Evolutionary conservation across 2,113 vertebrate genomes (phyloP), one percentile per base, ranked within the genome.

Genomic region (Petrocephalus zakoni): DNA sequence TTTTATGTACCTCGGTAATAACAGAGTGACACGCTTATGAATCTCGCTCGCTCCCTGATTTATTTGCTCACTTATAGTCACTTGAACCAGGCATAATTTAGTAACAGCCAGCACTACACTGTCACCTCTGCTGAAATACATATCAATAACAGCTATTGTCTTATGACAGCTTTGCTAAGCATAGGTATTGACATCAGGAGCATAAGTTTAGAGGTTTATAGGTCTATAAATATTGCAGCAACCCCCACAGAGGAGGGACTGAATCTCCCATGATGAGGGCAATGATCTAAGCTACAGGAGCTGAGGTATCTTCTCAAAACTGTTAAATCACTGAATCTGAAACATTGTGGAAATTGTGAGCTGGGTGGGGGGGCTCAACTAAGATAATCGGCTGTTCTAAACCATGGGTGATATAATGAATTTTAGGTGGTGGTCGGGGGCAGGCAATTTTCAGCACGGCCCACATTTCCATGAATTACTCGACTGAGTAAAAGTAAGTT

Each of bases 191-290:
- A 83, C 47, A 9, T 47, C 81, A 42, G 72, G 37, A 78, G 25
- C 72, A 53, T 64, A 49, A 19, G 37, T 83, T 83, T 49, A 46
- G 1, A 42, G 42, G 37, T 83, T 83, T 49, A 46, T n/a, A n/a
- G n/a, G n/a, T n/a, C 46, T 49, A 83, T 83, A 47, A 83, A 83
- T 83, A 83, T 46, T 83, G 81, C 81, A 83, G 42, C 9, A 83
- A n/a, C 81, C 61, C 78, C 21, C 46, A 49, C 17, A 49, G 4
- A 42, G 19, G 6, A 78, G 72, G 15, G 72, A 78, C 72, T 78
- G 72, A 42, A 78, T 78, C 34, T 42, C 34, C 29, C 34, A 78
- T 15, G 10, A 78, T 78, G 81, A 83, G 37, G 46, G 81, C 81
- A 83, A 22, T 13, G 81, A 83, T 83, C 22, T 49, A 47, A 4